Conservation (phyloP, 2,888 invertebrate genomes). For the Hedya salicella region DNA sequence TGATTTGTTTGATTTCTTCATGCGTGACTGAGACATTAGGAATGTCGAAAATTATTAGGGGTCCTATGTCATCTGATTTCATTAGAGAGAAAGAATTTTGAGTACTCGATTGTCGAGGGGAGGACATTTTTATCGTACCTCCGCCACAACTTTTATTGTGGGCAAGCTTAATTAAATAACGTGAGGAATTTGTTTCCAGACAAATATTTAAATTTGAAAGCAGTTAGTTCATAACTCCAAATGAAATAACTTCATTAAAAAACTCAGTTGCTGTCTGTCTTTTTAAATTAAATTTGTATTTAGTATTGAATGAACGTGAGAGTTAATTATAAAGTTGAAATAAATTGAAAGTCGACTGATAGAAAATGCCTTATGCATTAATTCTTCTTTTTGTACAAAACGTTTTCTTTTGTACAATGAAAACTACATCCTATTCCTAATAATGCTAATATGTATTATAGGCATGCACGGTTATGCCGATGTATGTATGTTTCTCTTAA, state of each 20-base stretch:
- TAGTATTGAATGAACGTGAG: no score
- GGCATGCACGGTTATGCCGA: no score
- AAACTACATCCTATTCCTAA: no score
- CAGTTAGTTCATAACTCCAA: constrained; percentile 7
- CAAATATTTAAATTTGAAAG: constrained; percentile 7
- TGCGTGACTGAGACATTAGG: not conserved
- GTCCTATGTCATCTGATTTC: constrained; percentile 11
- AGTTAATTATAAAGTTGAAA: no score
- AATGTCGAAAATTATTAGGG: constrained; percentile 24
- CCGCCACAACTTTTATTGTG: constrained; percentile 16
- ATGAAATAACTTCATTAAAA: constrained; percentile 12
- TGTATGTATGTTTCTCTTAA: no score
- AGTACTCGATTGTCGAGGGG: constrained; percentile 9
- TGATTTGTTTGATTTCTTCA: constrained; percentile 49
- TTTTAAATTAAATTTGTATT: not conserved
- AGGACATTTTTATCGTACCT: constrained; percentile 7
- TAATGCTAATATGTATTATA: no score
- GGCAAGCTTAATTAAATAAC: constrained; percentile 31
- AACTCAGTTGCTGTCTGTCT: constrained; percentile 1
- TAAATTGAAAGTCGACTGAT: no score
- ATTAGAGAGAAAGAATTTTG: constrained; percentile 26
- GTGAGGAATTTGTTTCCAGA: not conserved
- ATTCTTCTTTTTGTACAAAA: no score
- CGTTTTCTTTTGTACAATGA: no score
- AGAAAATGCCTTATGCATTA: no score